phyloP scores from a whole-genome alignment of 2,113 vertebrate genomes.

The Dipodomys stephensi region DNA sequence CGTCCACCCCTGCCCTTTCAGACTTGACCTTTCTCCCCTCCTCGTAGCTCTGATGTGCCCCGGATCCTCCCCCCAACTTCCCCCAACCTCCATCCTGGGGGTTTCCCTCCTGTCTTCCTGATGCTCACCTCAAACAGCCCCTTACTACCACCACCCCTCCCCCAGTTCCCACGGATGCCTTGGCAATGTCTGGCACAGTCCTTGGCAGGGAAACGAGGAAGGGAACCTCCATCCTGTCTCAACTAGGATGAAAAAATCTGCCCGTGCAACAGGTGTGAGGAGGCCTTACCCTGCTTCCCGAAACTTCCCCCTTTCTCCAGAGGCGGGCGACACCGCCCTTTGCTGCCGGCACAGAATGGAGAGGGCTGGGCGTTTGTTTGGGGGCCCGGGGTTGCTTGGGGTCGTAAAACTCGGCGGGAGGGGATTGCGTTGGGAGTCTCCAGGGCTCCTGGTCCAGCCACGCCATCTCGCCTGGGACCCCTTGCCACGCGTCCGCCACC shows the following conservation, averaged over 20 bases:
- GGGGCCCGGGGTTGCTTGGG: not conserved
- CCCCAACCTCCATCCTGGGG: not conserved
- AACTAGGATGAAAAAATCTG: conserved; percentile 22
- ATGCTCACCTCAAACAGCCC: conserved; percentile 38
- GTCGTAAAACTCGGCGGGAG: not conserved
- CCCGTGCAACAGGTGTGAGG: conserved; percentile 66
- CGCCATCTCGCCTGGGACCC: not conserved
- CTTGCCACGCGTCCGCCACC: not conserved
- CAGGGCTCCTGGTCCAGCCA: not conserved
- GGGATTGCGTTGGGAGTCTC: not conserved
- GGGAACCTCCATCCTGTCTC: conserved; percentile 38
- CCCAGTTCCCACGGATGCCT: conserved; percentile 57
- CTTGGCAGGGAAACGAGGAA: conserved; percentile 57
- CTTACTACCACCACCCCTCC: not conserved
- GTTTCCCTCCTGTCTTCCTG: conserved; percentile 11
- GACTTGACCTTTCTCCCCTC: not conserved
- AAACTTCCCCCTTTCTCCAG: not conserved
- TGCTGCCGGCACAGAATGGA: not conserved
- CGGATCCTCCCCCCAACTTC: not conserved
- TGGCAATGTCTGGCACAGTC: conserved; percentile 49
- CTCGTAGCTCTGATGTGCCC: not conserved
- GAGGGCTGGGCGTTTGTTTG: not conserved
- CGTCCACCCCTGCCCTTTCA: not conserved
- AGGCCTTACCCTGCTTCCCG: not conserved
- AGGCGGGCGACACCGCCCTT: not conserved